Base-by-base conservation (phyloP, 2,888 invertebrate species). In the Sphinx pinastri region DNA sequence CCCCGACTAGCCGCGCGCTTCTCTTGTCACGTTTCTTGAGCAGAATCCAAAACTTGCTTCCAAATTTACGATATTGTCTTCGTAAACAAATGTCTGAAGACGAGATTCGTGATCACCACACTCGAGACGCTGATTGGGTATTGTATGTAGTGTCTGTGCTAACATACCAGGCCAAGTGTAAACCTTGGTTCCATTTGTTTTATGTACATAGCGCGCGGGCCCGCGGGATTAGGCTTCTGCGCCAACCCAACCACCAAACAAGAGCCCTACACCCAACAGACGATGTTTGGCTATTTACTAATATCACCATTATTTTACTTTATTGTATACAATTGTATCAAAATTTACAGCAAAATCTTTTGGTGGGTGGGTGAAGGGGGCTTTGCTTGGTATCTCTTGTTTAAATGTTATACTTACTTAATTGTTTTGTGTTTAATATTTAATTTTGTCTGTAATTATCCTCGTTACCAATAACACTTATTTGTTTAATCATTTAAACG, bases 351-450 rank as follows among this genome's bases (percentile, higher is more conserved):
- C 79, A 81, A 82, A 79, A 83, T 79, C 80, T 88, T 93, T 94
- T 94, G 94, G 94, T 94, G 94, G 94, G 90, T 94, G 94, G 94
- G 94, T 93, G 93, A 92, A 93, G 91, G 94, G 93, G 94, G 94
- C 94, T 94, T 94, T 94, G 94, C 94, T 94, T 94, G 94, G 94
- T 94, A 94, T 94, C 94, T 94, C 94, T 88, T 84, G 80, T 79
- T 80, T 75, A 82, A 80, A 78, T 81, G 80, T 81, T 80, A 72
- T 72, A 67, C 45, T 58, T 54, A 63, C 25, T 71, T 25, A 25
- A 25, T 71, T 71, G 69, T 77, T 79, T 75, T 75, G 74, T 75
- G 49, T 68, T 57, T 75, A 75, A 77, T 73, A 71, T 69, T 70
- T 67, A 38, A 45, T 25, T 57, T 7, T 13, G 13, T 51, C 4